phyloP scores from a whole-genome alignment of 2,888 invertebrate genomes.

The Chironomus riparius region DNA sequence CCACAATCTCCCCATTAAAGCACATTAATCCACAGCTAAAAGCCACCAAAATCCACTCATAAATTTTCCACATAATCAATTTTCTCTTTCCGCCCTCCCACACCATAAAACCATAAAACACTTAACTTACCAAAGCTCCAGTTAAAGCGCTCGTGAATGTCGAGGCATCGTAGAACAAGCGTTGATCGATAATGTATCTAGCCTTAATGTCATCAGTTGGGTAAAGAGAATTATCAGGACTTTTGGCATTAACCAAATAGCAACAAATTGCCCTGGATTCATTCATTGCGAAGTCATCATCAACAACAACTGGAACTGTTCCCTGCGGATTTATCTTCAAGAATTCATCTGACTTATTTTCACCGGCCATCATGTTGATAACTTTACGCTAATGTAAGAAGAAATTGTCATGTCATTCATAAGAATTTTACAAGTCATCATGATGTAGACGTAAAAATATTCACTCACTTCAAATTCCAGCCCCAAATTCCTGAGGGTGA shows the following conservation, averaged over 20 bases:
- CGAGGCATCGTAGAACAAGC: neutral
- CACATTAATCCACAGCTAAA: no score
- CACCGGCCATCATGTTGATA: neutral
- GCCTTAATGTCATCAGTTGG: neutral
- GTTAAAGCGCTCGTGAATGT: neutral
- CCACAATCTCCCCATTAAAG: no score
- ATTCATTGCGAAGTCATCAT: conserved; percentile 2
- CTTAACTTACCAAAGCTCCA: neutral
- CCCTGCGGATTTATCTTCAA: neutral
- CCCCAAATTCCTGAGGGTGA: neutral
- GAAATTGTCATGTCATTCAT: no score
- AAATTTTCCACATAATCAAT: no score
- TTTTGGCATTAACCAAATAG: neutral
- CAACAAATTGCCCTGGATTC: conserved; percentile 8
- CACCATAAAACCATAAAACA: neutral
- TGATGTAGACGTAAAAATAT: neutral
- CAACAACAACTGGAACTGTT: neutral
- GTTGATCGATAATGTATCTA: neutral
- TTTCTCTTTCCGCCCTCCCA: neutral
- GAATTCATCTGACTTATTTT: neutral
- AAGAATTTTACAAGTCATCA: no score
- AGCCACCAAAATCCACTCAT: no score
- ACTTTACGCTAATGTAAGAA: neutral
- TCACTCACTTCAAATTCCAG: neutral
- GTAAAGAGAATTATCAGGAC: neutral